Evolutionary conservation across 1,140 invertebrate species (phyloP).

Genomic region (Drosophila pandora): DNA sequence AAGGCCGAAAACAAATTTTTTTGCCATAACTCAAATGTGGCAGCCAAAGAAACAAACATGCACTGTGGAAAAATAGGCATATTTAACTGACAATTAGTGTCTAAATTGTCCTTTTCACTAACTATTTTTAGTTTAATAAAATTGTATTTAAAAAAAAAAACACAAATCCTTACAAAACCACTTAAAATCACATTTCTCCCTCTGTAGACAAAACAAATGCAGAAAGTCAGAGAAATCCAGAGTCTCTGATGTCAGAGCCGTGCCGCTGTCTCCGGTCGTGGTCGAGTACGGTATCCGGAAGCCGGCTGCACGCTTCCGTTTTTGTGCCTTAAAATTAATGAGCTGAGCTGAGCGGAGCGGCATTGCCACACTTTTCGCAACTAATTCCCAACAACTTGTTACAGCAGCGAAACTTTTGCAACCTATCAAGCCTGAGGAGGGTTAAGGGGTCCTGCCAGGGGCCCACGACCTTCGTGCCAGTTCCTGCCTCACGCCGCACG

Average conservation of each 20-base stretch:
- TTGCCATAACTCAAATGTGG: constrained; percentile 74
- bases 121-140: no score
- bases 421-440: constrained; percentile 10
- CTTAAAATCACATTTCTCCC: constrained; percentile 10
- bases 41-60: constrained; percentile 38
- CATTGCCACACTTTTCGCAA: constrained; percentile 79
- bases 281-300: constrained; percentile 60
- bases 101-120: no score
- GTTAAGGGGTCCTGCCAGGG: constrained; percentile 11
- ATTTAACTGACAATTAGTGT: not conserved
- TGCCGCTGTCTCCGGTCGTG: constrained; percentile 62
- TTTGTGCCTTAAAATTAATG: constrained; percentile 78
- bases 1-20: constrained; percentile 58
- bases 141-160: not conserved
- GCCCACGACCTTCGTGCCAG: constrained; percentile 69
- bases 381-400: constrained; percentile 79
- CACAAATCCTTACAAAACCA: no score
- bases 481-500: constrained; percentile 74
- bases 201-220: constrained; percentile 35
- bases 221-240: constrained; percentile 16
- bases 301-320: constrained; percentile 78
- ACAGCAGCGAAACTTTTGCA: constrained; percentile 71
- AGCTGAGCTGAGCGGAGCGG: constrained; percentile 54
- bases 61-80: constrained; percentile 10
- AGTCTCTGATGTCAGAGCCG: constrained; percentile 49